Evolutionary conservation across 2,113 vertebrate species (phyloP), one percentile per base, ranked within the genome.

Genomic region (Platichthys stellatus): DNA sequence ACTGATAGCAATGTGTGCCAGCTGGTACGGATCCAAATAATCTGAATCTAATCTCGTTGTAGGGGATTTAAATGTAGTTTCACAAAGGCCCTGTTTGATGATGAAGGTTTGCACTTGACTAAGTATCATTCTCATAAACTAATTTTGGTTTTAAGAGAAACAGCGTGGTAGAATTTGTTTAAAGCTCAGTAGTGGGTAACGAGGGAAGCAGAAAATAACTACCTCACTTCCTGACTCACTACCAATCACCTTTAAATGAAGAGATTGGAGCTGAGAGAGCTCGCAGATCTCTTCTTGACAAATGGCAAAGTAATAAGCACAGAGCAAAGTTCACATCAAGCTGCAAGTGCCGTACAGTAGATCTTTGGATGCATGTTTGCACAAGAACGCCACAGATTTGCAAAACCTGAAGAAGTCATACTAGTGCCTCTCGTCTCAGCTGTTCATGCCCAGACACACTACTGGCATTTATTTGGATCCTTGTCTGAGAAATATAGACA

Each of bases 271-370:
- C 3, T 23, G 24, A 28, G 10, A n/a, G 23, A 24, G 12, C 2
- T 26, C 15, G 14, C 5, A 14, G 1, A 3, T 1, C 45, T 17
- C 1, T 5, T 35, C 49, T 59, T 5, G 43, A 28, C 53, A 4
- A 18, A 10, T 13, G 2, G 1, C 13, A 18, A 20, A 3, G 3
- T 26, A 54, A 40, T 2, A 47, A 28, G n/a, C 17, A 51, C 11
- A 40, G 69, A 56, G 21, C 71, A 81, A 88, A 90, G 82, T 86
- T 74, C 84, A 78, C 49, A 24, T 45, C 18, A 5, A 17, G 31
- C 35, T 61, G 13, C 9, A 62, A 18, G 40, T n/a, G 28, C 66
- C 18, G 24, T 0, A 3, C 3, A 21, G 13, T 43, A 5, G 2
- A 9, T 57, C 57, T 47, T 40, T 18, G 15, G 20, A 40, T 72